Conservation (phyloP, 1,140 invertebrate species). For the Pseudachorutes palmiensis region DNA sequence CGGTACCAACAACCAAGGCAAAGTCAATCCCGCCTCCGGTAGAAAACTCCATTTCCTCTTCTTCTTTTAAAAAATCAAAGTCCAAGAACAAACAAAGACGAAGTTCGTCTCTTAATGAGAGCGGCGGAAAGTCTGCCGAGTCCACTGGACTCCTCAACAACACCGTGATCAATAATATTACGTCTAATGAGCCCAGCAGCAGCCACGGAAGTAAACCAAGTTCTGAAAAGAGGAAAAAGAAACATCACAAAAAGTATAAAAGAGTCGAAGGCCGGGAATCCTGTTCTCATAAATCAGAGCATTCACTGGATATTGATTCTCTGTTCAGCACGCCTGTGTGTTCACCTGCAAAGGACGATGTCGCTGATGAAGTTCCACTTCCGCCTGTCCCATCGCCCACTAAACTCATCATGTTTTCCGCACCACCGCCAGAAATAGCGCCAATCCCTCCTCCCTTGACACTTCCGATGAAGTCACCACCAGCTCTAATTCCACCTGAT, state of each 20-base stretch:
- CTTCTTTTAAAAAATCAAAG: conserved; percentile 22
- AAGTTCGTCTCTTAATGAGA: conserved; percentile 4
- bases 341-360: conserved; percentile 13
- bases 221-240: conserved; percentile 30
- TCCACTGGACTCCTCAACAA: no score
- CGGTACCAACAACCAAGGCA: neutral
- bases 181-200: no score
- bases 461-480: neutral
- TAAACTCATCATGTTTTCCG: neutral
- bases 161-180: no score
- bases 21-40: neutral
- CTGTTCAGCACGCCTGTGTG: conserved; percentile 32
- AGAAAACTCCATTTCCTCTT: conserved; percentile 2
- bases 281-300: conserved; percentile 5
- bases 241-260: conserved; percentile 32
- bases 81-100: conserved; percentile 17
- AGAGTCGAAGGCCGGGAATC: conserved; percentile 28
- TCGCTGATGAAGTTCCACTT: neutral
- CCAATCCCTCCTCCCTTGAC: no score
- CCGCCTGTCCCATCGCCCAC: neutral
- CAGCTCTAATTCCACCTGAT: neutral
- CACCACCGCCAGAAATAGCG: neutral
- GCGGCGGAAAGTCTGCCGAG: neutral
- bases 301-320: conserved; percentile 29
- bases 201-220: neutral